These are phyloP conservation scores for Cephus sareptanus DNA, from an alignment of 2,888 invertebrate species.

Conservation along the genomic window DNA sequence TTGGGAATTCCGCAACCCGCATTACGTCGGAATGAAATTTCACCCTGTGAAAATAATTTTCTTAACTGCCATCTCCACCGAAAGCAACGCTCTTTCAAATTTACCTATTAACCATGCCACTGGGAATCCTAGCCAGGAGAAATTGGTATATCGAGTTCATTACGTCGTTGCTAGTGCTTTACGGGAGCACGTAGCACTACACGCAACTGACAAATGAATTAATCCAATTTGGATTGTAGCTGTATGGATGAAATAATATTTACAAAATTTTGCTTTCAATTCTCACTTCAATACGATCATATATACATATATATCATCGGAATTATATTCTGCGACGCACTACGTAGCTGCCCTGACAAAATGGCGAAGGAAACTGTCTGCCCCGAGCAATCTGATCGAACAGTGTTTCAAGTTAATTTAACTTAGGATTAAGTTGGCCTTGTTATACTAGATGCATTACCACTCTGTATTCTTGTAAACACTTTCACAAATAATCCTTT, in stretches of 20 bases:
- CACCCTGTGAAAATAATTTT: background rate
- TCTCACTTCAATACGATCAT: background rate
- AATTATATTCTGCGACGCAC: background rate
- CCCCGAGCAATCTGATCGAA: background rate
- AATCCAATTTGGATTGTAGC: background rate
- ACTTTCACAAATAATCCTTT: conserved; percentile 2
- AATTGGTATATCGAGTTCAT: background rate
- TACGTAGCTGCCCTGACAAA: background rate
- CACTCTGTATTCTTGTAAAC: background rate
- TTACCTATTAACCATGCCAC: background rate
- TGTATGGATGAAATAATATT: background rate
- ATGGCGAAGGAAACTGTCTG: background rate
- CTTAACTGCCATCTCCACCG: background rate
- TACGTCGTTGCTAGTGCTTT: background rate
- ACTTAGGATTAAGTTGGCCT: background rate
- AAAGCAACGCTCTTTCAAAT: background rate
- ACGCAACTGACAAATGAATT: background rate
- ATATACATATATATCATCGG: background rate
- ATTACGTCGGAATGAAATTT: background rate
- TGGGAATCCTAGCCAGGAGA: background rate
- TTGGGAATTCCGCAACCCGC: background rate
- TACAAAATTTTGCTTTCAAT: background rate
- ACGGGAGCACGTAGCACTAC: background rate
- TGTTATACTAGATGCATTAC: background rate
- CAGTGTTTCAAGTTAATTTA: background rate